Evolutionary conservation across 2,113 vertebrate species (phyloP), one percentile per base, ranked within the genome.

Genomic region (Anthoscopus minutus): DNA sequence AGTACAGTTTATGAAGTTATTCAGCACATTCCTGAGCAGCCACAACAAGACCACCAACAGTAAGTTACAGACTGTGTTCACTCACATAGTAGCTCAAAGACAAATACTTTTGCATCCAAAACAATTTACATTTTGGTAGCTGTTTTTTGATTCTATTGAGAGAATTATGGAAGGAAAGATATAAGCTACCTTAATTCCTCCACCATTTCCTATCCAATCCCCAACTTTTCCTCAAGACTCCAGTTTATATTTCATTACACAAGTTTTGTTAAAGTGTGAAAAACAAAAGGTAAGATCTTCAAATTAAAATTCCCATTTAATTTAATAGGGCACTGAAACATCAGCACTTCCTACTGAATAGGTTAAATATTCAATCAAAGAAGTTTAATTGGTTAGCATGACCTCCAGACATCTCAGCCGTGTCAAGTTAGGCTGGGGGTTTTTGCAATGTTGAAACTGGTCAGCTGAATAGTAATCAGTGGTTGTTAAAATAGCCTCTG

Each of bases 1-100:
- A 94, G 73, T 62, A 98, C 98, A 0, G 79, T 98, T 86, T 98
- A 98, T 54, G 98, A 98, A 96, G 97, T 98, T 51, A 98, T 98
- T 93, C 96, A 96, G 33, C 96, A 98, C 53, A 85, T 98, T 94
- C 98, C 98, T 79, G 96, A 95, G 56, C 98, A 91, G 56, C 67
- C 37, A 2, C 94, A 97, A 25, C 81, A 96, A 67, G 96, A 97
- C 27, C 81, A 74, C 37, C 86, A 94, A 54, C 91, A 97, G 98
- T 98, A 98, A 98, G 98, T 97, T 77, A 58, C 56, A 91, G 48
- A 33, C 61, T 84, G 3, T 8, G 3, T 62, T 66, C 9, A 3
- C 10, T 60, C 57, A 31, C 18, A 0, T 53, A 16, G 9, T 37
- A 67, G 51, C 57, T 84, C 10, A 31, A 69, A 82, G 27, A 42